A percentile compares a stretch with the other conserved stretches of the same genome.
phyloP scores from a whole-genome alignment of 2,797 vertebrate species.

The Platyrinchus mystaceus region DNA sequence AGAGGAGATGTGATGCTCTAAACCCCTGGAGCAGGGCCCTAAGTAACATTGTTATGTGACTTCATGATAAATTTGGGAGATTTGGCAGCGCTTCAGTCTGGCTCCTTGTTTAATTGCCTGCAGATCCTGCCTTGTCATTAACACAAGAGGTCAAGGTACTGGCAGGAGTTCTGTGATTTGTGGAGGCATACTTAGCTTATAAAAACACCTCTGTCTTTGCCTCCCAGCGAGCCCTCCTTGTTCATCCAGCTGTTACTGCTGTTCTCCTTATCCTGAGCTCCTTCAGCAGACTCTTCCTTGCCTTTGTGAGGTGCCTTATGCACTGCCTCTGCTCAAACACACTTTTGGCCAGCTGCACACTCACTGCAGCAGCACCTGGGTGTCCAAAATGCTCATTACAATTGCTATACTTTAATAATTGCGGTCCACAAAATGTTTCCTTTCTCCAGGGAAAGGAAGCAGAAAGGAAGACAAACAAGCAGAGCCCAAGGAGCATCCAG shows the following conservation, averaged over 20 bases:
- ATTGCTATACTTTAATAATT: not conserved
- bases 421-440: not conserved
- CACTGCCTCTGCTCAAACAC: not conserved
- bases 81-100: not conserved
- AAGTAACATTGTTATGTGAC: not conserved
- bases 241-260: constrained; percentile 37
- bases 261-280: not conserved
- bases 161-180: constrained; percentile 39
- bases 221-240: not conserved
- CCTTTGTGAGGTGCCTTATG: not conserved
- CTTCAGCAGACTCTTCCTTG: not conserved
- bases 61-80: not conserved
- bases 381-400: not conserved
- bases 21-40: not conserved
- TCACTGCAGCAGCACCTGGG: not conserved
- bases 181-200: not conserved
- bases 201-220: constrained; percentile 27
- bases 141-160: constrained; percentile 42
- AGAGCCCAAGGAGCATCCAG: not conserved
- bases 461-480: not conserved
- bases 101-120: constrained; percentile 38
- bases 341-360: accelerated
- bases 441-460: not conserved
- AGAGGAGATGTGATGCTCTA: not conserved
- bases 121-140: constrained; percentile 43